phyloP scores from a whole-genome alignment of 2,888 invertebrate species.

The Druceiella hillmani region DNA sequence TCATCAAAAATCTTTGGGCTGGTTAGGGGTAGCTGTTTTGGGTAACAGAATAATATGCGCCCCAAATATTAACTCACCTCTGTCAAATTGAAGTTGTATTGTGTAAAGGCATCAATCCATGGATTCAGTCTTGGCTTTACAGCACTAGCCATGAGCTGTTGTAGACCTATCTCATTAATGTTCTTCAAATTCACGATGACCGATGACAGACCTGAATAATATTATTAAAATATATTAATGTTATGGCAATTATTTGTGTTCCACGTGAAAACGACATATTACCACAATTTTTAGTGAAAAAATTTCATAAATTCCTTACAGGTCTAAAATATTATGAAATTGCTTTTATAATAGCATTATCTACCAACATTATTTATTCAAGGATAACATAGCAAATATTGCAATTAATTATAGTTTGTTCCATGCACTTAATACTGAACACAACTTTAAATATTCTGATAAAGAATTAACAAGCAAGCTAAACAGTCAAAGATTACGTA shows the following conservation, averaged over 20 bases:
- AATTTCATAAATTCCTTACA: too few relatives aligned
- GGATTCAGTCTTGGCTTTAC: slow-evolving; percentile 79
- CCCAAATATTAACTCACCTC: slow-evolving; percentile 51
- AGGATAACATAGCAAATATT: too few relatives aligned
- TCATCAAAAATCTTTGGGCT: not conserved
- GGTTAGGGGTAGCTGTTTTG: not conserved
- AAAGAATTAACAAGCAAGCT: too few relatives aligned
- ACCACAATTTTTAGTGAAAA: too few relatives aligned
- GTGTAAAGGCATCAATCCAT: slow-evolving; percentile 76
- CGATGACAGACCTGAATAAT: slow-evolving; percentile 43
- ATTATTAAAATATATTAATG: not conserved
- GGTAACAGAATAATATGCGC: slow-evolving; percentile 7
- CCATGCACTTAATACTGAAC: too few relatives aligned
- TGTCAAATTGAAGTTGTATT: slow-evolving; percentile 70
- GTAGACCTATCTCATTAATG: slow-evolving; percentile 73
- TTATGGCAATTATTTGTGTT: not conserved
- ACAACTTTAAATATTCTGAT: too few relatives aligned
- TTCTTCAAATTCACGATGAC: slow-evolving; percentile 56
- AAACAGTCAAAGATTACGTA: too few relatives aligned
- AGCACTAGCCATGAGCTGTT: slow-evolving; percentile 72
- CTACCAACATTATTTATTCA: not conserved
- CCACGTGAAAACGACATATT: too few relatives aligned
- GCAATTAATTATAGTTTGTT: too few relatives aligned
- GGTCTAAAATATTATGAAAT: not conserved
- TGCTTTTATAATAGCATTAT: not conserved